Conservation (phyloP, 2,888 invertebrate genomes). For the Coecobrya sp. region DNA sequence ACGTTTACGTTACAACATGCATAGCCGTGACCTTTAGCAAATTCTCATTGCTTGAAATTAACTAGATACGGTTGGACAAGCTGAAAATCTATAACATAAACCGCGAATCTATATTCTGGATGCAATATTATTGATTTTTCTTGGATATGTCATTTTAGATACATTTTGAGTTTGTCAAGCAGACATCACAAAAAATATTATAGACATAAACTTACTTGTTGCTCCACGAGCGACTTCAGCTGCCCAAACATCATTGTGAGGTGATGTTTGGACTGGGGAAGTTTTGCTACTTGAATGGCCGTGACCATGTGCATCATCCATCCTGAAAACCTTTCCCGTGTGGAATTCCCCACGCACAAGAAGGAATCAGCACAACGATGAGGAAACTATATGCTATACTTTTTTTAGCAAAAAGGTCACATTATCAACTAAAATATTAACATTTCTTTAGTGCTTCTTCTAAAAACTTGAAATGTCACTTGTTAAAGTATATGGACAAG, state of each 20-base stretch:
- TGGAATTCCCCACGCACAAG: background rate
- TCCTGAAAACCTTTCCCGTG: slow-evolving; percentile 14
- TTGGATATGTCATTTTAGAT: background rate
- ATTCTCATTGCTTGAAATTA: too few species aligned
- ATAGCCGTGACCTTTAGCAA: too few species aligned
- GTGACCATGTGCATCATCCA: slow-evolving; percentile 66
- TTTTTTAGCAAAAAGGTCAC: background rate
- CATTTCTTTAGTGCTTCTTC: too few species aligned
- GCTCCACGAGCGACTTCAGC: background rate
- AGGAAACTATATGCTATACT: background rate
- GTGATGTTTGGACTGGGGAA: background rate
- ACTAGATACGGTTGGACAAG: too few species aligned
- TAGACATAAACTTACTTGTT: slow-evolving; percentile 59
- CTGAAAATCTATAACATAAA: too few species aligned
- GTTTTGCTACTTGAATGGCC: background rate
- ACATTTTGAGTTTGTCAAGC: background rate
- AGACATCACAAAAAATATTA: too few species aligned
- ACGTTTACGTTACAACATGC: too few species aligned
- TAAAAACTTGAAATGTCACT: too few species aligned
- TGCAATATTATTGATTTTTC: too few species aligned
- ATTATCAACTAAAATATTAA: background rate
- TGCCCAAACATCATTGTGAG: background rate
- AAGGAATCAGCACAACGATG: background rate
- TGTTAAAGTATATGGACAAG: too few species aligned
- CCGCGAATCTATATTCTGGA: too few species aligned